Evolutionary conservation across 1,140 invertebrate genomes (phyloP).

Genomic region (Heliconius hewitsoni): DNA sequence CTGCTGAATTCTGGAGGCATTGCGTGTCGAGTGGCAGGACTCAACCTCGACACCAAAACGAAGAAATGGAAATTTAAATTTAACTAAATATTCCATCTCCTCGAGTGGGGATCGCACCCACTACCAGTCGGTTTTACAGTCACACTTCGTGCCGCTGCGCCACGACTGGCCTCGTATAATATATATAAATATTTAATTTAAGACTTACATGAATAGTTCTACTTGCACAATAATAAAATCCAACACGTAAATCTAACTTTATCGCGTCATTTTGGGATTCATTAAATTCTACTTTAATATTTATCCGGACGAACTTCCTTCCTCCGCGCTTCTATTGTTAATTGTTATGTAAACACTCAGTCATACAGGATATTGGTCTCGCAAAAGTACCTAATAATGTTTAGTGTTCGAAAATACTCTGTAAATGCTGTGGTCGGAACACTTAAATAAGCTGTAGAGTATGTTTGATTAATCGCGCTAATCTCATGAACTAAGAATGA

Average conservation of each 20-base stretch:
- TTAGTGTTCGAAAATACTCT: background rate
- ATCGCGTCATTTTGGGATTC: background rate
- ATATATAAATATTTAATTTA: too few species aligned
- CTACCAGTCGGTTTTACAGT: too few species aligned
- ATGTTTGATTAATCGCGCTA: background rate
- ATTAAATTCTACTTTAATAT: background rate
- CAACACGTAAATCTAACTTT: background rate
- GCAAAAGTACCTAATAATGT: background rate
- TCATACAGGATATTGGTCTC: constrained; percentile 3
- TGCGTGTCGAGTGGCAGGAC: too few species aligned
- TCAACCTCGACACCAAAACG: too few species aligned
- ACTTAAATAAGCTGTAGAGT: background rate
- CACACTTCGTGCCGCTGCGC: too few species aligned
- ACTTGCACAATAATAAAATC: background rate
- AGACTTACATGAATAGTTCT: background rate
- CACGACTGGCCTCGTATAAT: too few species aligned
- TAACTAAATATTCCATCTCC: too few species aligned
- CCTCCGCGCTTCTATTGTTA: background rate
- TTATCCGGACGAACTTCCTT: constrained; percentile 8
- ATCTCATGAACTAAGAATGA: background rate
- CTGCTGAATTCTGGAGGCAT: too few species aligned
- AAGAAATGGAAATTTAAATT: too few species aligned
- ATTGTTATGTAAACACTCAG: constrained; percentile 10
- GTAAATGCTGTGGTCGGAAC: background rate
- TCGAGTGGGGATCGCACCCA: too few species aligned